These are phyloP conservation scores for Serripes groenlandicus DNA, from an alignment of 2,888 invertebrate genomes.

Conservation along the genomic window DNA sequence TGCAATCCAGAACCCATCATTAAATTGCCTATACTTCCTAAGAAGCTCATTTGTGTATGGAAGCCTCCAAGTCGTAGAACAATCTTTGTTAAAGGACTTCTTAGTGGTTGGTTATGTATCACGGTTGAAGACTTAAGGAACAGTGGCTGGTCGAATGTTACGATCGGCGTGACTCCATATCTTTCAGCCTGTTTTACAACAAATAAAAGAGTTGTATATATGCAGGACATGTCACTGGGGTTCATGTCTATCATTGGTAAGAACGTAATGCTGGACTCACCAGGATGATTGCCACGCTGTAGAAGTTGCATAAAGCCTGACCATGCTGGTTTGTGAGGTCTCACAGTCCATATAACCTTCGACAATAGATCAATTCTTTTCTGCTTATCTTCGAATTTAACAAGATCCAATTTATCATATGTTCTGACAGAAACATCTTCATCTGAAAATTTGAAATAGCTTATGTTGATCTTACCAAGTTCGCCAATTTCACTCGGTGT, in stretches of 20 bases:
- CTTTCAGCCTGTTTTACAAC: conserved; percentile 39
- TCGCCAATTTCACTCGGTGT: conserved; percentile 32
- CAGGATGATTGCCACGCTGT: conserved; percentile 18
- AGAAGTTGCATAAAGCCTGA: conserved; percentile 32
- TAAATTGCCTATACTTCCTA: conserved; percentile 67
- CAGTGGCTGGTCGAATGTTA: conserved; percentile 72
- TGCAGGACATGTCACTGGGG: conserved; percentile 29
- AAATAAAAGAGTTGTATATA: conserved; percentile 60
- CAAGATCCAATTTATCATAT: neutral
- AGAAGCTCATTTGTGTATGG: conserved; percentile 68
- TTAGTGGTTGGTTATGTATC: neutral
- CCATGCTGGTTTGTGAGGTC: conserved; percentile 10
- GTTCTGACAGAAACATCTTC: neutral
- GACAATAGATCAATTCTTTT: neutral
- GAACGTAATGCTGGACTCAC: conserved; percentile 13
- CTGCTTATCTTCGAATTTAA: neutral
- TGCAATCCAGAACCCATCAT: conserved; percentile 66
- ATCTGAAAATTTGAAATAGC: conserved; percentile 28
- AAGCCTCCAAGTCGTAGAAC: conserved; percentile 56
- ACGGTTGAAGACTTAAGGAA: conserved; percentile 58
- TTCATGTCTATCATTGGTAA: conserved; percentile 19
- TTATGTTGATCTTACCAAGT: conserved; percentile 11
- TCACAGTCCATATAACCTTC: conserved; percentile 20
- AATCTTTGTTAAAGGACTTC: conserved; percentile 20
- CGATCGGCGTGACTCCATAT: conserved; percentile 37